Percentiles rank a stretch among this genome's conserved stretches.
Conservation (phyloP, 1,140 invertebrate species). For the Portunus trituberculatus region DNA sequence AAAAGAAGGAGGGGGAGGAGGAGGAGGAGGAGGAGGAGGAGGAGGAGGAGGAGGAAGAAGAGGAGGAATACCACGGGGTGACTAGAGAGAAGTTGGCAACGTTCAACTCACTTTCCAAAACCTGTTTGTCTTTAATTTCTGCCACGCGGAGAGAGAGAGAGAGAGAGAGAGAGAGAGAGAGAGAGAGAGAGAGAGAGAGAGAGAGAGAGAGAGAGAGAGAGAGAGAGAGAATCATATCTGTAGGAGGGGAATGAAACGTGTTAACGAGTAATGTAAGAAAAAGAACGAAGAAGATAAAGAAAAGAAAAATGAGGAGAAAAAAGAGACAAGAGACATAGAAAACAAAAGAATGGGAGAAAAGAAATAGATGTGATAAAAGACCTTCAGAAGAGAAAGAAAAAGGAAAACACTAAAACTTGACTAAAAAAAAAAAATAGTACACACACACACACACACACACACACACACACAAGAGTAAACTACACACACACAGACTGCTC, state of each 20-base stretch:
- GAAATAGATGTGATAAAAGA: too few species aligned
- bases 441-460: too few species aligned
- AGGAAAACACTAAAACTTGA: background rate
- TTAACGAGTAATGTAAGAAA: too few species aligned
- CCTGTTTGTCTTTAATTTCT: conserved; percentile 8
- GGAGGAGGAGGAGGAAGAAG: background rate
- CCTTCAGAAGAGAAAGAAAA: background rate
- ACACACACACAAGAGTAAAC: too few species aligned
- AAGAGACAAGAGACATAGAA: too few species aligned
- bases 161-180: background rate
- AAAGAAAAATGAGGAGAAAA: too few species aligned
- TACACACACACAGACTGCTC: background rate
- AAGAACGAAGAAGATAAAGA: too few species aligned
- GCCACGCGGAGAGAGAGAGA: background rate
- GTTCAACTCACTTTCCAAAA: background rate
- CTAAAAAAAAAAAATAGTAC: background rate
- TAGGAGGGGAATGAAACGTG: too few species aligned
- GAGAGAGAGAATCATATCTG: too few species aligned
- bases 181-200: background rate
- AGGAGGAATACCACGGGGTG: background rate
- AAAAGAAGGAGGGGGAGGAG: background rate
- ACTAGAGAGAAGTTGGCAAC: background rate
- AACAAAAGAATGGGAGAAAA: background rate
- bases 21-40: background rate
- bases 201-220: too few species aligned